These are phyloP conservation scores for Apogon talboti DNA, from an alignment of 2,797 vertebrate species.

Conservation along the genomic window DNA sequence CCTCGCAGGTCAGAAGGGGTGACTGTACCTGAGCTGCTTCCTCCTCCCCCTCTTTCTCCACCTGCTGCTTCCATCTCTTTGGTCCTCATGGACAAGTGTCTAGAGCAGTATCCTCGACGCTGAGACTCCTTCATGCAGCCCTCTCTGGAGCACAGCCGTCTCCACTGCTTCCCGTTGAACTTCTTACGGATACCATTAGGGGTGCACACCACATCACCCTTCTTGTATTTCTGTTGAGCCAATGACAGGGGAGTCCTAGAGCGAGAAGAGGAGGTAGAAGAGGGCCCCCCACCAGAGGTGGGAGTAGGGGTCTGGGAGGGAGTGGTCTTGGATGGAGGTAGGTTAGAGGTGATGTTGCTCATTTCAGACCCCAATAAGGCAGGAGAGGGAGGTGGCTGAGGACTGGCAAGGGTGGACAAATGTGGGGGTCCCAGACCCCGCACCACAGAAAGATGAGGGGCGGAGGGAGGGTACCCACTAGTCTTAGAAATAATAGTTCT, in stretches of 20 bases:
- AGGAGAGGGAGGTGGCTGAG: slow-evolving; percentile 84
- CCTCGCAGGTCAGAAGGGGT: slow-evolving; percentile 90
- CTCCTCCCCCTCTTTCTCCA: slow-evolving; percentile 81
- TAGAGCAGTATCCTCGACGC: slow-evolving; percentile 91
- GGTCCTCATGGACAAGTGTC: slow-evolving; percentile 93
- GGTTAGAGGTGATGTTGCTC: slow-evolving; percentile 64
- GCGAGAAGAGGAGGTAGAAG: slow-evolving; percentile 83
- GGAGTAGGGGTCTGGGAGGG: slow-evolving; percentile 77
- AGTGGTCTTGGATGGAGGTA: slow-evolving; percentile 82
- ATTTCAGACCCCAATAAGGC: slow-evolving; percentile 75
- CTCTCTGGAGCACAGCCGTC: slow-evolving; percentile 91
- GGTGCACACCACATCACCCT: slow-evolving; percentile 93
- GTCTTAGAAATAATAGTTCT: slow-evolving; percentile 84
- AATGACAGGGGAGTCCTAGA: slow-evolving; percentile 89
- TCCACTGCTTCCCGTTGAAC: slow-evolving; percentile 95
- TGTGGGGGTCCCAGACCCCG: slow-evolving; percentile 64
- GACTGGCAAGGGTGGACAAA: slow-evolving; percentile 59
- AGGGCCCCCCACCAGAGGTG: slow-evolving; percentile 70
- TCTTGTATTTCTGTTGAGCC: slow-evolving; percentile 93
- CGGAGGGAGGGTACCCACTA: slow-evolving; percentile 75
- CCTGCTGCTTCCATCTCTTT: slow-evolving; percentile 91
- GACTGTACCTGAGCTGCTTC: slow-evolving; percentile 90
- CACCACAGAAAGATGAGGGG: slow-evolving; percentile 74
- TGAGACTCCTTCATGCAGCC: slow-evolving; percentile 96
- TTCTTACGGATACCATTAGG: slow-evolving; percentile 95